Conservation (phyloP, 2,888 invertebrate species). For the Xestia rhomboidea region DNA sequence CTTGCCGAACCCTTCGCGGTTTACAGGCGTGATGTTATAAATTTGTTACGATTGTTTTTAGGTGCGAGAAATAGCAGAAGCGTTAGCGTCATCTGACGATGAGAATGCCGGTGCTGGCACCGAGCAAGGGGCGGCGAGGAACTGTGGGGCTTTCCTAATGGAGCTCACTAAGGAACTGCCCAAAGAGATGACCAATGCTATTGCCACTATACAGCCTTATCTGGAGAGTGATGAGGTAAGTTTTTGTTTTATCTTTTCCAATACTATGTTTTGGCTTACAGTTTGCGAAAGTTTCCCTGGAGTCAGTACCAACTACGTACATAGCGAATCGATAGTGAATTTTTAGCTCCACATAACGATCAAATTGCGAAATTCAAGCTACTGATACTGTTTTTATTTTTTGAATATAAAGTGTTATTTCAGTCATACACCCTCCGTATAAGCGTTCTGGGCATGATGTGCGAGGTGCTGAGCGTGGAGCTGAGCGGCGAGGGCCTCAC, state of each 20-base stretch:
- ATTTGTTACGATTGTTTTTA: constrained; percentile 45
- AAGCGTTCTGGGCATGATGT: constrained; percentile 95
- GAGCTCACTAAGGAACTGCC: constrained; percentile 92
- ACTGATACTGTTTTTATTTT: neutral
- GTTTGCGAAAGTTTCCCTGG: neutral
- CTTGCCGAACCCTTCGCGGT: neutral
- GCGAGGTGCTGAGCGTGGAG: constrained; percentile 93
- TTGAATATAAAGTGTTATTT: neutral
- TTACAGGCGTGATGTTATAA: neutral
- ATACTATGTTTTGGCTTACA: neutral
- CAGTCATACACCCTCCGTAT: constrained; percentile 94
- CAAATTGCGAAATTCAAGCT: no score
- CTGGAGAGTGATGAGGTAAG: constrained; percentile 91
- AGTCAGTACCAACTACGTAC: neutral
- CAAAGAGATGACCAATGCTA: constrained; percentile 90
- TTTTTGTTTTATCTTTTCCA: neutral
- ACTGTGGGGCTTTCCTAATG: constrained; percentile 91
- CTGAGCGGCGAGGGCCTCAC: constrained; percentile 93
- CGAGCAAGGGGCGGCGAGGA: constrained; percentile 84
- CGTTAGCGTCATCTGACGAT: constrained; percentile 89
- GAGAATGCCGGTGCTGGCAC: constrained; percentile 85
- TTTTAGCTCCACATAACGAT: neutral
- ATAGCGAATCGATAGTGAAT: neutral
- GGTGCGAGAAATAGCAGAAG: constrained; percentile 93
- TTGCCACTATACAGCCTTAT: constrained; percentile 91